Evolutionary conservation across 2,888 invertebrate genomes (phyloP), one percentile per base, ranked within the genome.

Genomic region (Urechis unicinctus): DNA sequence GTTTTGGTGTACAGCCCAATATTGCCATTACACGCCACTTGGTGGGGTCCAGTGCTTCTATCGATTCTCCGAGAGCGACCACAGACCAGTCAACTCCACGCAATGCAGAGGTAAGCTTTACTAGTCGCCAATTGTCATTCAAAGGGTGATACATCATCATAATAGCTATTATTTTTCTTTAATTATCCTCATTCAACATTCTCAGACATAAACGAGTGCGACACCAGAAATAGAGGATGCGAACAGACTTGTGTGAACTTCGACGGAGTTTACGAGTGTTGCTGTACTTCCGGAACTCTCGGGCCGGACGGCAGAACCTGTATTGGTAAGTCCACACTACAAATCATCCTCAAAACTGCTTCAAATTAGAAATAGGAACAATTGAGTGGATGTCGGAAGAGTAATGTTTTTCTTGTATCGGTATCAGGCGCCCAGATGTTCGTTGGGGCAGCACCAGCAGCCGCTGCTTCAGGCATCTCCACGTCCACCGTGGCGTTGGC

Each of bases 281-380:
- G 42, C 1, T 62, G 62, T 41, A 42, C 21, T 2, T 52, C 31
- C n/a, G 61, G 62, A 28, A 21, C 6, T 1, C 36, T 62, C 6
- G 51, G 53, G 13, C 42, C 22, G 3, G 55, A 62, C 51, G 6
- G 30, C 13, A 22, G 30, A 2, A 48, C 56, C n/a, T 61, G 61
- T 24, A 52, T 50, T 47, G 61, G 61, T 60, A 29, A 25, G 36
- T n/a, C 9, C n/a, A n/a, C n/a, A n/a, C n/a, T n/a, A n/a, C n/a
- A n/a, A n/a, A n/a, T n/a, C n/a, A n/a, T n/a, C n/a, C n/a, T n/a
- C n/a, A n/a, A n/a, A n/a, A n/a, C n/a, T n/a, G n/a, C n/a, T n/a
- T n/a, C n/a, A n/a, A n/a, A n/a, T n/a, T n/a, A n/a, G n/a, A n/a
- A n/a, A n/a, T n/a, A n/a, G n/a, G n/a, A n/a, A n/a, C n/a, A n/a